These are phyloP conservation scores for Amphimallon solstitiale DNA, from an alignment of 2,888 invertebrate species.

Conservation along the genomic window DNA sequence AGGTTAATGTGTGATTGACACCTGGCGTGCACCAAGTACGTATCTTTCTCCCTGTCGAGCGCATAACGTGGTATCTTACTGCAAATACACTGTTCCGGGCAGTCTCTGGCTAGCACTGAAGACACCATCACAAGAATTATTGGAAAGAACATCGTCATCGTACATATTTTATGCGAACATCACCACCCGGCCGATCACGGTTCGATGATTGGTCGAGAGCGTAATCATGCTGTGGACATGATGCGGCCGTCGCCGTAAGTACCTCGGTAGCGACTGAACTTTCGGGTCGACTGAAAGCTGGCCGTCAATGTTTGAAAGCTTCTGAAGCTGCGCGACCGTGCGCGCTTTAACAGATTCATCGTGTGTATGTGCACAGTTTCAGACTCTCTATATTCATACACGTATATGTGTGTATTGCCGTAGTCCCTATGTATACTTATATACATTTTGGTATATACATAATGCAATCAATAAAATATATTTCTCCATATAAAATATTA, in stretches of 20 bases:
- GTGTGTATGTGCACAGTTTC: neutral
- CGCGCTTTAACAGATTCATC: slow-evolving; percentile 5
- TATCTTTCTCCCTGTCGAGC: slow-evolving; percentile 6
- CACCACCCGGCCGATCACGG: slow-evolving; percentile 16
- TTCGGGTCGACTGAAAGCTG: slow-evolving; percentile 18
- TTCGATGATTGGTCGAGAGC: slow-evolving; percentile 12
- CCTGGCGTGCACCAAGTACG: slow-evolving; percentile 33
- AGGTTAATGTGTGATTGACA: slow-evolving; percentile 40
- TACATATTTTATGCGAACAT: slow-evolving; percentile 38
- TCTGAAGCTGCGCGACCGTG: slow-evolving; percentile 34
- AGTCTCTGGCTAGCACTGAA: slow-evolving; percentile 51
- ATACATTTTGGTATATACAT: no score
- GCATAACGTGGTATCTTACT: slow-evolving; percentile 48
- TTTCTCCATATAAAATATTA: no score
- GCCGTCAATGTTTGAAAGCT: slow-evolving; percentile 17
- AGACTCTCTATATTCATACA: no score
- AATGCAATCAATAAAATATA: no score
- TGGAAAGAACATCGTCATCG: slow-evolving; percentile 56
- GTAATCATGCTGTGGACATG: slow-evolving; percentile 14
- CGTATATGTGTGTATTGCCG: neutral
- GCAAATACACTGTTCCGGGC: slow-evolving; percentile 57
- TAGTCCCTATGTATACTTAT: no score
- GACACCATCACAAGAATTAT: slow-evolving; percentile 55
- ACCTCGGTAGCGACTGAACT: slow-evolving; percentile 32
- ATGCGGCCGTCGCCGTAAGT: slow-evolving; percentile 1